Base-by-base conservation (phyloP, 2,113 vertebrate genomes). In the Misgurnus mizolepis region DNA sequence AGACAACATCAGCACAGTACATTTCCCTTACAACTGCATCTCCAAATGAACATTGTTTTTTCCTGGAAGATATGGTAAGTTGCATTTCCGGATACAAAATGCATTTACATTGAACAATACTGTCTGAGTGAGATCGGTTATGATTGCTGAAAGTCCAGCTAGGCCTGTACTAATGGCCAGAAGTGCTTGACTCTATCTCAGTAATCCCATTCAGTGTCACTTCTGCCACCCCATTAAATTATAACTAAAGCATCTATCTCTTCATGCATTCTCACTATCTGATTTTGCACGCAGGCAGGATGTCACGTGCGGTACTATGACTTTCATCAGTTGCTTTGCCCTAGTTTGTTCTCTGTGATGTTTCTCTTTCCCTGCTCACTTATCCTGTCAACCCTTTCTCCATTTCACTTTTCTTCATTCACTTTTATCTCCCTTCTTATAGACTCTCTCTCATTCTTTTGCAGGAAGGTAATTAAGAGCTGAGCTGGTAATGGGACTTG, bases 401-500 rank as follows among this genome's bases (percentile, higher is more conserved):
- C 55, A 22, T 80, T 67, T 66, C 80, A 45, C 62, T 86, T 81
- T 82, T 47, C 81, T 68, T 79, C 72, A 65, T 80, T 79, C 75
- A 66, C 79, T 85, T 86, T 86, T 34, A 68, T 83, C 80, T 64
- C 47, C 53, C 43, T 80, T 67, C 78, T 43, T 67, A 53, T 43
- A 68, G 61, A 67, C 74, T 27, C 41, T 34, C 60, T 66, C 76
- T 65, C 72, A 47, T 39, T 84, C 53, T 68, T 78, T 84, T 85
- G 67, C 89, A 88, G 88, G 88, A 78, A 88, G 89, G 89, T 94
- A 93, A 93, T 93, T 93, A 92, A 88, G 84, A 86, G 90, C 84
- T 89, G 89, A 89, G 90, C 86, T 89, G 88, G 79, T 89, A 92
- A 88, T 89, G 86, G 89, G 85, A 89, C 90, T 93, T 90, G 79